Base-by-base conservation (phyloP, 2,888 invertebrate genomes). In the Margaritifera margaritifera region DNA sequence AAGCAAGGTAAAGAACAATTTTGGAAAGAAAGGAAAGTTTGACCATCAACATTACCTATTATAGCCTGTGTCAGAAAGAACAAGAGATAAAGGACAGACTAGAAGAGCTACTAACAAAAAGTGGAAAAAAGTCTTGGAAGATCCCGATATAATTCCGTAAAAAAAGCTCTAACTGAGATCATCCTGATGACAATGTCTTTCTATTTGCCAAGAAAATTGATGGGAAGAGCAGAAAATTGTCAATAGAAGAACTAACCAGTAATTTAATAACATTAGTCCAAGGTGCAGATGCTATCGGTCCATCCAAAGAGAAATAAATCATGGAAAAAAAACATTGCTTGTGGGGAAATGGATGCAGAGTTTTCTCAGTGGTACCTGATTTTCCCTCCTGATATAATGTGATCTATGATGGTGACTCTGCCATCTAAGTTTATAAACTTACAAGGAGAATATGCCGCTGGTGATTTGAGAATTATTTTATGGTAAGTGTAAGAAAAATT, bases 151-250 rank as follows among this genome's bases (percentile, higher is more conserved):
- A 56, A 56, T 77, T 74, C 62, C 22, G 68, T 24, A n/a, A 60
- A 72, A 60, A 64, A 25, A 51, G 70, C 72, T 31, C 53, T 75
- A 50, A 66, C 66, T 11, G 68, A 75, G 55, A 71, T 66, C 56
- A 60, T 61, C 25, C 51, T 57, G 57, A 75, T 24, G 58, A 54
- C 25, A 63, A 68, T 31, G 59, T 74, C 15, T 74, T 58, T 65
- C 61, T 62, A 51, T 67, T 71, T 31, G 42, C 70, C 0, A 52
- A 68, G 50, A 68, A 71, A 53, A 57, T 27, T 19, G 6, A 51
- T 56, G 71, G 71, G 4, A 71, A 65, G 62, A 64, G 64, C 24
- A 61, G 24, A 62, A 68, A 68, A 31, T 50, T 58, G 27, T 19
- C 19, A 42, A 55, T 56, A 20, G 69, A 72, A 31, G 50, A 60